These are phyloP conservation scores for Spicauda simplicius DNA, from an alignment of 2,888 invertebrate genomes.

Conservation along the genomic window DNA sequence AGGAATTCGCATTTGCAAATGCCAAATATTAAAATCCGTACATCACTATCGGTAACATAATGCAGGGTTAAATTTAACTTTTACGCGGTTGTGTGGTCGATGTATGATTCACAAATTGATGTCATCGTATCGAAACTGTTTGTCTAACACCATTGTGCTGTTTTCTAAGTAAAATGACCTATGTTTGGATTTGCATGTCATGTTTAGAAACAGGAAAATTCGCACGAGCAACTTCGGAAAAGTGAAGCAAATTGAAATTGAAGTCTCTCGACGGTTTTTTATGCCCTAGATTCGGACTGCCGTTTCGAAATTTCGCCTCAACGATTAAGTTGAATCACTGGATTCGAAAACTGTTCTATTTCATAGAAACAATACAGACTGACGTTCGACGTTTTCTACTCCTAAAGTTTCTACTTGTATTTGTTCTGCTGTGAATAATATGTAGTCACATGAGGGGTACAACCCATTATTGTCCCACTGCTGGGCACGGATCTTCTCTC, in stretches of 20 bases:
- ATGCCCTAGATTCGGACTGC: neutral
- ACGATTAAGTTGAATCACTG: no score
- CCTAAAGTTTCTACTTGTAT: no score
- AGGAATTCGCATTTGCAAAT: no score
- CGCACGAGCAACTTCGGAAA: neutral
- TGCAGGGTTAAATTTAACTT: slow-evolving; percentile 55
- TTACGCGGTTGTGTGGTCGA: slow-evolving; percentile 39
- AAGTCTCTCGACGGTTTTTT: neutral
- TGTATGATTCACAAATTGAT: slow-evolving; percentile 35
- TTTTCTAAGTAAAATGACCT: slow-evolving; percentile 25
- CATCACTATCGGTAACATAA: slow-evolving; percentile 53
- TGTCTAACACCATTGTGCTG: slow-evolving; percentile 12
- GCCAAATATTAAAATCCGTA: no score
- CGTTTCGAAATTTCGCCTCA: neutral
- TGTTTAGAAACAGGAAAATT: slow-evolving; percentile 5
- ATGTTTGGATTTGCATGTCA: slow-evolving; percentile 9
- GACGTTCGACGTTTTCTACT: no score
- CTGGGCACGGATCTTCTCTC: no score
- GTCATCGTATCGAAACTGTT: slow-evolving; percentile 28
- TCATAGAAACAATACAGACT: no score
- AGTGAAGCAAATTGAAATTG: neutral
- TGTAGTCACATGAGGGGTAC: no score
- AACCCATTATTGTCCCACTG: no score
- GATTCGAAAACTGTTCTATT: no score
- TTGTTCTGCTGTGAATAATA: no score